Conservation (phyloP, 2,888 invertebrate genomes). For the Netelia inedita region DNA sequence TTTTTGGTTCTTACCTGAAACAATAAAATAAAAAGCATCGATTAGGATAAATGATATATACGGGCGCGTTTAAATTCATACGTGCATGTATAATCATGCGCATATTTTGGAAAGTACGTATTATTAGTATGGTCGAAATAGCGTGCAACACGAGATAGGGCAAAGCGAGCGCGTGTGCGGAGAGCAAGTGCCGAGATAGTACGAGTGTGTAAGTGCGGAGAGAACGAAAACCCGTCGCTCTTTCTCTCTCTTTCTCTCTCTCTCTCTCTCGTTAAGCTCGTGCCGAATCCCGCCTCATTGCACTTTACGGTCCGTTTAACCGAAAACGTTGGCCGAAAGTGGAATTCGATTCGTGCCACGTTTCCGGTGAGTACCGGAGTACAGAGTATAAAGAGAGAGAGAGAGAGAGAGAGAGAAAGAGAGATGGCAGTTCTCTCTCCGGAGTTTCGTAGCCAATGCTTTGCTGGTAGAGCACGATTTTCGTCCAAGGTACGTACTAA, state of each 20-base stretch:
- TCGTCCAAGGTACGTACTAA: slow-evolving; percentile 50
- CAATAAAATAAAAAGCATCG: slow-evolving; percentile 33
- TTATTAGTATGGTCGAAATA: slow-evolving; percentile 41
- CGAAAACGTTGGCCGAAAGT: slow-evolving; percentile 81
- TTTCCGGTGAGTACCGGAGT: slow-evolving; percentile 75
- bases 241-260: slow-evolving; percentile 26
- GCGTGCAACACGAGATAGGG: slow-evolving; percentile 52
- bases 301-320: slow-evolving; percentile 80
- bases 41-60: slow-evolving; percentile 24
- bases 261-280: slow-evolving; percentile 65
- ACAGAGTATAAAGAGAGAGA: slow-evolving; percentile 23
- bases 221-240: slow-evolving; percentile 56
- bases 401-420: slow-evolving; percentile 17
- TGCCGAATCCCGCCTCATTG: slow-evolving; percentile 77
- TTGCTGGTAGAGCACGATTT: slow-evolving; percentile 34
- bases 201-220: slow-evolving; percentile 30
- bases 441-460: slow-evolving; percentile 40
- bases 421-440: slow-evolving; percentile 7
- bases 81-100: not conserved
- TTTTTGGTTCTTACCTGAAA: slow-evolving; percentile 58
- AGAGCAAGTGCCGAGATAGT: slow-evolving; percentile 52
- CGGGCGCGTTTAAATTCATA: not conserved
- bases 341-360: slow-evolving; percentile 81
- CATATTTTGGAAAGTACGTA: not conserved
- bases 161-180: slow-evolving; percentile 16